These are phyloP conservation scores for Saccopteryx bilineata DNA, from an alignment of 2,113 vertebrate species.

Conservation along the genomic window DNA sequence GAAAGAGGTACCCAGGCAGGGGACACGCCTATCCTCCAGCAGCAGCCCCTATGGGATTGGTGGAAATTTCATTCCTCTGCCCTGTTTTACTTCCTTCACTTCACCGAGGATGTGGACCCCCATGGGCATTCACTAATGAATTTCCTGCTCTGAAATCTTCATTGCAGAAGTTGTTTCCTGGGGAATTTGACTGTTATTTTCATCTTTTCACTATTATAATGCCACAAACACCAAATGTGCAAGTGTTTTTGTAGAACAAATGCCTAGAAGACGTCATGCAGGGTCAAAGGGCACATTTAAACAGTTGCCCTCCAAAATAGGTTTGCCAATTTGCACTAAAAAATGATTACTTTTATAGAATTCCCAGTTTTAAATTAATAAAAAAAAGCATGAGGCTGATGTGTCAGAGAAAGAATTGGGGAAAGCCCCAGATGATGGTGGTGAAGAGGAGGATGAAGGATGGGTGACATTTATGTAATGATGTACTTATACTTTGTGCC, in stretches of 20 bases:
- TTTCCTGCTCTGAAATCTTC: not conserved
- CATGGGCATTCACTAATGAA: not conserved
- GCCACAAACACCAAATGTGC: not conserved
- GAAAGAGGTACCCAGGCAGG: not conserved
- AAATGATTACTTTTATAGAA: constrained; percentile 19
- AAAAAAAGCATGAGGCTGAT: not conserved
- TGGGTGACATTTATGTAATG: not conserved
- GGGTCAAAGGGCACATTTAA: not conserved
- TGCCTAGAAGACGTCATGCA: not conserved
- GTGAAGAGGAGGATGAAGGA: not conserved
- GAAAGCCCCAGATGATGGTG: not conserved
- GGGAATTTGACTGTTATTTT: not conserved
- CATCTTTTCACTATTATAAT: not conserved
- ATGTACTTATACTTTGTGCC: not conserved
- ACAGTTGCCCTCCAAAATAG: not conserved
- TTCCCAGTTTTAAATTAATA: constrained; percentile 24
- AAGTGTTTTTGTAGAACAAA: constrained; percentile 3
- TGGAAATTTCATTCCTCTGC: not conserved
- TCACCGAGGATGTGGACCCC: not conserved
- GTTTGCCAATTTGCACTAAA: not conserved
- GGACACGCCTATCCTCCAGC: not conserved
- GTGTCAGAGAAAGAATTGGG: not conserved
- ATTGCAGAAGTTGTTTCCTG: not conserved
- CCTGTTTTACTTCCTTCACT: not conserved
- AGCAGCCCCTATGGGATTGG: not conserved